Base-by-base conservation (phyloP, 2,888 invertebrate genomes). In the Blastobasis adustella region DNA sequence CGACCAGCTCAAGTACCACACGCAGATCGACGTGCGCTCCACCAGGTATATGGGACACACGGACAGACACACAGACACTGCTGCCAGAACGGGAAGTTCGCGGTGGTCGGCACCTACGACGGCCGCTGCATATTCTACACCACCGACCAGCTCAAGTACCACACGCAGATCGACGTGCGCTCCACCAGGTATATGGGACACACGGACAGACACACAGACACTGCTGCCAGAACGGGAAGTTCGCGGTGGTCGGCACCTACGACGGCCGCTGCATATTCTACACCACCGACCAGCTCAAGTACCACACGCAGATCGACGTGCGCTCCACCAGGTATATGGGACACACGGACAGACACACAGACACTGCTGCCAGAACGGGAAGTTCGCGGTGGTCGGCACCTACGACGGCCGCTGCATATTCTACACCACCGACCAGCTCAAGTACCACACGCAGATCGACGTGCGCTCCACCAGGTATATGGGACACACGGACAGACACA, bases 231-330 rank as follows among this genome's bases (percentile, higher is more conserved):
- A 98, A 98, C 87, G 99, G 98, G 6, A 98, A 98, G 77, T 98
- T 98, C 85, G 98, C 98, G 0, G 98, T 99, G 0, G 98, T 99
- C 0, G 99, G 99, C 43, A 98, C 98, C 0, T 99, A 98, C 85
- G 98, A 99, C 83, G 99, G 99, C 0, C 93, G 98, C 45, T 98
- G 98, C 80, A 97, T 99, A 67, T 99, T 99, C 90, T 99, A 98
- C 88, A 97, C 95, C 42, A 98, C 98, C 0, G 99, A 98, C 90
- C 98, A 98, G 76, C 89, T 99, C 4, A 98, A 98, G 71, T 99
- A 99, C 81, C 97, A 98, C 83, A 99, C 99, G 6, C 97, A 98
- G 73, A 98, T 99, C 58, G 96, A 98, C 81, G 98, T 99, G 4
- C 91, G 97, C 2, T 98, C 98, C 6, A 95, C 98, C 0, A 40